Conservation (phyloP, 1,140 invertebrate species). For the Lethocerus indicus region DNA sequence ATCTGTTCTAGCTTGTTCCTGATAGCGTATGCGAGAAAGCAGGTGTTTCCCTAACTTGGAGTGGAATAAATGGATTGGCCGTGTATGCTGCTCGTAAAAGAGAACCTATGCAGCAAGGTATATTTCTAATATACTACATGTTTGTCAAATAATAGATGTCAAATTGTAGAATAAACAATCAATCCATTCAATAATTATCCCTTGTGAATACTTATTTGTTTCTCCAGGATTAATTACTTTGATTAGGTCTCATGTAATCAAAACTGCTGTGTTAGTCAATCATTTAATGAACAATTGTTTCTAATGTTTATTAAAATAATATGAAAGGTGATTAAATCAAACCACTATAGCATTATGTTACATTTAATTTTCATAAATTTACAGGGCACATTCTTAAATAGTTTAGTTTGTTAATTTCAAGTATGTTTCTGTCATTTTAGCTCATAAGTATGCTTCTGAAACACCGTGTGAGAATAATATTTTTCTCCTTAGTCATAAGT, state of each 20-base stretch:
- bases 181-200: slow-evolving; percentile 20
- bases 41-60: slow-evolving; percentile 31
- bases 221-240: background rate
- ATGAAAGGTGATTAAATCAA: no score
- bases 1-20: no score
- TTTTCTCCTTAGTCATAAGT: slow-evolving; percentile 34
- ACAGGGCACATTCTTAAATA: slow-evolving; percentile 3
- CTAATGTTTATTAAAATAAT: no score
- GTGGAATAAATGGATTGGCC: slow-evolving; percentile 30
- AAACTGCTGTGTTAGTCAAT: no score
- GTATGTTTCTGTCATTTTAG: slow-evolving; percentile 8
- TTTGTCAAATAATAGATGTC: no score
- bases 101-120: background rate
- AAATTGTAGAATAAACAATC: no score
- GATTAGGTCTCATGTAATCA: background rate
- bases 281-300: no score
- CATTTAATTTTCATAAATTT: slow-evolving; percentile 1
- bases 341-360: background rate
- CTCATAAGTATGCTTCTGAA: slow-evolving; percentile 8
- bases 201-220: background rate
- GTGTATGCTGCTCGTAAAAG: no score
- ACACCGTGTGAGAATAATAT: slow-evolving; percentile 28
- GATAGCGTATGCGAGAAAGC: slow-evolving; percentile 30
- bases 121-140: slow-evolving; percentile 24
- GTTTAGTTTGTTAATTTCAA: slow-evolving; percentile 14